A percentile compares a stretch with the other conserved stretches of the same genome.
These are phyloP conservation scores for Pollachius pollachius DNA, from an alignment of 2,113 vertebrate species.

Conservation along the genomic window DNA sequence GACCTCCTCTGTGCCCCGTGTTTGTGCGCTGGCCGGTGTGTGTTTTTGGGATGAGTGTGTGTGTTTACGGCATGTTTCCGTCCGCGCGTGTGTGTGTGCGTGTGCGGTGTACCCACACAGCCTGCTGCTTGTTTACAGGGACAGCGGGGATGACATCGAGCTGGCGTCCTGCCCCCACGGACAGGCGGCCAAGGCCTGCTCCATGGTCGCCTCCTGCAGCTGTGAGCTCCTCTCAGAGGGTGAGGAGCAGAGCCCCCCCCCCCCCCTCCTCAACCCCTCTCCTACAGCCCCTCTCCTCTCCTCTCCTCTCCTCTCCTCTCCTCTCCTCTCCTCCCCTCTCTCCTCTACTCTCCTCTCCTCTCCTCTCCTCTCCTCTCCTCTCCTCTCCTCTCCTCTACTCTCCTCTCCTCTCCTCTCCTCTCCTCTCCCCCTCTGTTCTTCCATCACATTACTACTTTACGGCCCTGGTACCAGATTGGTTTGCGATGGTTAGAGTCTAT, in stretches of 20 bases:
- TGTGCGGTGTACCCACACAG: conserved; percentile 39
- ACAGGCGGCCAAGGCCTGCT: conserved; percentile 75
- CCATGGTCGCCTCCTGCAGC: conserved; percentile 87
- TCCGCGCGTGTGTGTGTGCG: background rate
- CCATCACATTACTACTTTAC: too few species aligned
- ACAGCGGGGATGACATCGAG: conserved; percentile 92
- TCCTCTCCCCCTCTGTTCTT: too few species aligned
- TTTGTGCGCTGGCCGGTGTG: conserved; percentile 23
- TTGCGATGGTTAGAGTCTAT: too few species aligned
- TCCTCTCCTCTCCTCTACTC: too few species aligned
- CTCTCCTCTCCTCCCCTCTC: too few species aligned
- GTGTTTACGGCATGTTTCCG: background rate
- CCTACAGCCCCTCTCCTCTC: too few species aligned
- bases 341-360: too few species aligned
- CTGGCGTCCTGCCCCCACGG: conserved; percentile 84
- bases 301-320: too few species aligned
- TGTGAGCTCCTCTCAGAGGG: conserved; percentile 91
- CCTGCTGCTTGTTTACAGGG: conserved; percentile 73
- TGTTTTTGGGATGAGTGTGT: conserved; percentile 33
- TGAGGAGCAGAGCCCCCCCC: conserved; percentile 50
- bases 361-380: too few species aligned
- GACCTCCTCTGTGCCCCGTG: conserved; percentile 34
- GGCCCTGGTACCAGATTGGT: too few species aligned
- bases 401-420: too few species aligned
- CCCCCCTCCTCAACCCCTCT: too few species aligned